A percentile compares a stretch with the other conserved stretches of the same genome.
These are phyloP conservation scores for Chlorodrepanis virens DNA, from an alignment of 2,113 vertebrate genomes.

Conservation along the genomic window DNA sequence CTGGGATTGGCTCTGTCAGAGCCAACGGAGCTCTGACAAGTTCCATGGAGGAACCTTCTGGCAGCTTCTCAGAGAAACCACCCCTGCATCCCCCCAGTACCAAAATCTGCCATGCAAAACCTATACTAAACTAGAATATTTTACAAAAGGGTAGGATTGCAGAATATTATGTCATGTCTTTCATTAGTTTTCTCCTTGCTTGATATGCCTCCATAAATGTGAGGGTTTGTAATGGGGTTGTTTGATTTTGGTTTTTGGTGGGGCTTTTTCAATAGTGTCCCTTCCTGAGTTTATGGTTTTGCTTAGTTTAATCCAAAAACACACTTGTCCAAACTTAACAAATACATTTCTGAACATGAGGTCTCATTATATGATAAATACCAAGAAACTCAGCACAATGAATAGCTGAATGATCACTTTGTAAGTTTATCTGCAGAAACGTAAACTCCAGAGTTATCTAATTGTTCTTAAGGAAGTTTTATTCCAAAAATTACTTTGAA, in stretches of 20 bases:
- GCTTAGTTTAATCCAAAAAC: slow-evolving; percentile 3
- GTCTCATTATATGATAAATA: not conserved
- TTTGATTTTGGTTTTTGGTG: not conserved
- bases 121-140: not conserved
- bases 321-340: not conserved
- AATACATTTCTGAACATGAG: not conserved
- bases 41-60: not conserved
- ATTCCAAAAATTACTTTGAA: not conserved
- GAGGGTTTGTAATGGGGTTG: not conserved
- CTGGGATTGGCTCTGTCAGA: not conserved
- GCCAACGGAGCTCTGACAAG: too few relatives aligned
- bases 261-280: rapidly evolving
- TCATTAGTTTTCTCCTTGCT: not conserved
- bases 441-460: not conserved
- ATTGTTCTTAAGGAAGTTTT: not conserved
- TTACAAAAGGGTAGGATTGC: not conserved
- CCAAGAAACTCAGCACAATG: not conserved
- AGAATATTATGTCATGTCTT: not conserved
- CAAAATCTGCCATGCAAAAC: not conserved
- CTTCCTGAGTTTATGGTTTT: not conserved
- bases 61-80: not conserved
- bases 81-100: too few relatives aligned
- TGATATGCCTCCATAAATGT: not conserved
- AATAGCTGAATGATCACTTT: not conserved
- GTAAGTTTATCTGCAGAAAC: not conserved